Conservation (phyloP, 1,140 invertebrate species). For the Samia ricini region DNA sequence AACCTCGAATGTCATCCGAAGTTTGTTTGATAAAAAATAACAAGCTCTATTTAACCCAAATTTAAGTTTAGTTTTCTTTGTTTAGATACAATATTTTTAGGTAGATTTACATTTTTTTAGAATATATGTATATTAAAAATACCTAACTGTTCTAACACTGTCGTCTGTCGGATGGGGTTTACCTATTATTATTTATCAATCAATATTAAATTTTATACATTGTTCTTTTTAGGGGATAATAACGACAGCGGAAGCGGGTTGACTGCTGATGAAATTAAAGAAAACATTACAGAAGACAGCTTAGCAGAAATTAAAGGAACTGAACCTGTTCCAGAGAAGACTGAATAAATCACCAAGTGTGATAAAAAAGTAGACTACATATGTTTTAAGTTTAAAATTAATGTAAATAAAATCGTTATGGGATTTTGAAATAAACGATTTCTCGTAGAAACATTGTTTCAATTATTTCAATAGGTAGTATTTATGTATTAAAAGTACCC, state of each 20-base stretch:
- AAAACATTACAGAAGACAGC: conserved; percentile 19
- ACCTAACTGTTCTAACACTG: background rate
- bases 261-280: conserved; percentile 18
- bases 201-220: background rate
- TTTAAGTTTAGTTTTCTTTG: background rate
- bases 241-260: conserved; percentile 38
- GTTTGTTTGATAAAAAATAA: background rate
- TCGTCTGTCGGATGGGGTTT: background rate
- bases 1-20: background rate
- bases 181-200: background rate
- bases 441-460: background rate
- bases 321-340: conserved; percentile 34
- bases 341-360: conserved; percentile 51
- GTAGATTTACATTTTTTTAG: too few species aligned
- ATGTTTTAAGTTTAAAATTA: conserved; percentile 33
- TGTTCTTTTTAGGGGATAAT: conserved; percentile 42
- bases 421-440: conserved; percentile 21
- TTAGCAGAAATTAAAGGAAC: conserved; percentile 22
- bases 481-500: too few species aligned
- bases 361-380: conserved; percentile 41
- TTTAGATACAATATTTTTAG: background rate
- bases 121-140: too few species aligned
- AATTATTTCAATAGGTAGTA: too few species aligned
- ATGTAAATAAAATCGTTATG: conserved; percentile 37
- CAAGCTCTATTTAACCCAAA: background rate